These are phyloP conservation scores for Gasterosteus nipponicus DNA, from an alignment of 2,113 vertebrate species.

Conservation along the genomic window DNA sequence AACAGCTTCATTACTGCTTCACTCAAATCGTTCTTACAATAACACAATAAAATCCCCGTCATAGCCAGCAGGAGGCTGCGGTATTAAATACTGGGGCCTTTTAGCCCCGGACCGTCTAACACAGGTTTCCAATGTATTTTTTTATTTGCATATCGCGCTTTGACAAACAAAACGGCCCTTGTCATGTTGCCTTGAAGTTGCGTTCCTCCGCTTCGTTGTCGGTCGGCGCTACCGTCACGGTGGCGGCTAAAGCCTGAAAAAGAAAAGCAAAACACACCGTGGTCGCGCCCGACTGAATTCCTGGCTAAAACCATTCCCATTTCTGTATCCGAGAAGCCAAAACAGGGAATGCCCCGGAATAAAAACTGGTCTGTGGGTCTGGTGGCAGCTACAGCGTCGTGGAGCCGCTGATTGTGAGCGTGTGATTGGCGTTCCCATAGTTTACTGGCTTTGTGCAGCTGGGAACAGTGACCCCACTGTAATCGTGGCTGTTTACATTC, in stretches of 20 bases:
- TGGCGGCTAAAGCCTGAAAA: neutral
- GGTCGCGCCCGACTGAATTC: neutral
- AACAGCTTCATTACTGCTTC: neutral
- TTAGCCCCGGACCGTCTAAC: neutral
- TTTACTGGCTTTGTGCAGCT: constrained; percentile 65
- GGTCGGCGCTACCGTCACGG: neutral
- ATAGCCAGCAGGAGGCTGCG: too few relatives aligned
- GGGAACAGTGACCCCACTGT: constrained; percentile 69
- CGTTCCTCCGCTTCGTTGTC: neutral
- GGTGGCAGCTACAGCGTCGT: constrained; percentile 26
- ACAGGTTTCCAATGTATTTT: neutral
- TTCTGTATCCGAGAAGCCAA: constrained; percentile 22
- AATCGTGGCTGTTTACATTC: constrained; percentile 78
- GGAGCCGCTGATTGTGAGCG: constrained; percentile 61
- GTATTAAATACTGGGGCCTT: too few relatives aligned
- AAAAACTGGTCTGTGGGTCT: constrained; percentile 23
- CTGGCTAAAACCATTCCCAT: constrained; percentile 3
- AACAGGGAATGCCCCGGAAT: constrained; percentile 7
- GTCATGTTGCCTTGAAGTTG: neutral
- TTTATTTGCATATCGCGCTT: neutral
- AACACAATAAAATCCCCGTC: neutral
- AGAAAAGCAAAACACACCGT: too few relatives aligned
- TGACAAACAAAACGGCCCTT: neutral
- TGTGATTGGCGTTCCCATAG: constrained; percentile 63
- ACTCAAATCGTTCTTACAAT: neutral